These are phyloP conservation scores for Corythornis vintsioides DNA, from an alignment of 2,113 vertebrate genomes.

Conservation along the genomic window DNA sequence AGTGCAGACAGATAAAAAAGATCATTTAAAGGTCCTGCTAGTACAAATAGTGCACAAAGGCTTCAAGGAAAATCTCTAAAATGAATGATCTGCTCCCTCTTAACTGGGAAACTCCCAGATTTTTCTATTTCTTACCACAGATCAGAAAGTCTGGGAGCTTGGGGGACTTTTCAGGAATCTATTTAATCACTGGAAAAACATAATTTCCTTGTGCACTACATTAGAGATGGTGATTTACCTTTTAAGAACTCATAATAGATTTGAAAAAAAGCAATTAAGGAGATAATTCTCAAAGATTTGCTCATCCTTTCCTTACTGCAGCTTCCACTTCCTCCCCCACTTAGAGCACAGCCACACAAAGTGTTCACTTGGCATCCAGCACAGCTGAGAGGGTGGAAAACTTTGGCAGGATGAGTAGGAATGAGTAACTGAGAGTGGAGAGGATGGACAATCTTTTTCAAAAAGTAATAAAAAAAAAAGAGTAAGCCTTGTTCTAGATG, in stretches of 20 bases:
- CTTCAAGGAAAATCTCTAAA: background rate
- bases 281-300: slow-evolving; percentile 4
- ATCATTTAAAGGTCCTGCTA: background rate
- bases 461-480: background rate
- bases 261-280: background rate
- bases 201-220: background rate
- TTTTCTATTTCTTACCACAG: background rate
- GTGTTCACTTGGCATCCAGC: slow-evolving; percentile 26
- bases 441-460: background rate
- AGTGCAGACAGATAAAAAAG: background rate
- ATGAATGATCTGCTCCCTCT: background rate
- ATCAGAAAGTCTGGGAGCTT: background rate
- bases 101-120: background rate
- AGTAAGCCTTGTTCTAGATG: background rate
- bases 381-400: slow-evolving; percentile 27
- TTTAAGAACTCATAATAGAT: background rate
- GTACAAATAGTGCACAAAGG: background rate
- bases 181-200: background rate
- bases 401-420: slow-evolving; percentile 30
- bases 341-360: background rate
- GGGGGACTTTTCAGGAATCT: background rate
- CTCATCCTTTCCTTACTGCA: background rate
- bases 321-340: slow-evolving; percentile 19
- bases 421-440: background rate
- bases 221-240: background rate